Evolutionary conservation across 2,888 invertebrate species (phyloP), one percentile per base, ranked within the genome.

Genomic region (Fissipunctia ypsillon): DNA sequence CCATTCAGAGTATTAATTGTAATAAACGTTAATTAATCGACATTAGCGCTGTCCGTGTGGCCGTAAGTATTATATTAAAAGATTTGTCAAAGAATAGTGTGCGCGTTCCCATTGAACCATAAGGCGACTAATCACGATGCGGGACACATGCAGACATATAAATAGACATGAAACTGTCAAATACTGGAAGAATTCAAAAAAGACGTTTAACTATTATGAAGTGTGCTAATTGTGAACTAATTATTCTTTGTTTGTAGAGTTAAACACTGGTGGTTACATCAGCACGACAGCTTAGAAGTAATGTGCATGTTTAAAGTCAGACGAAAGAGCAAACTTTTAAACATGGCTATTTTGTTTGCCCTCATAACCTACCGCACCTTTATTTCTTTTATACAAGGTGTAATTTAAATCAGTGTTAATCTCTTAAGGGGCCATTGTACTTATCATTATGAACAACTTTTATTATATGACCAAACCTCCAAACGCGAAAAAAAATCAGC

Each of bases 31-130:
- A 92, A 94, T 95, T 95, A 95, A 93, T 93, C 90, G 92, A 89
- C 91, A 93, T 94, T 91, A 93, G 91, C 81, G 77, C 91, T 68
- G 88, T 84, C 91, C 93, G 93, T 94, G 95, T 93, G 95, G 94
- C 91, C 91, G 85, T 80, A 78, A 84, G 84, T 86, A 91, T 90
- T 91, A 91, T 93, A 94, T 93, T 92, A 93, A 92, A 91, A 94
- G 93, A 94, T 94, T 95, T 95, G 95, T 95, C 95, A 94, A 93
- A 92, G 90, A 93, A 93, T 89, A 88, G 74, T 50, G 67, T 28
- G 84, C 61, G 66, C 61, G 91, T 92, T 81, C 91, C 90, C 95
- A 91, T 90, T 64, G 31, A 4, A 6, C 12, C 10, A 12, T 54
- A 12, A 3, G 12, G 35, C 35, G 19, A 64, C 52, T 64, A 19